Evolutionary conservation across 2,797 vertebrate species (phyloP).

Genomic region (Eulemur albifrons): DNA sequence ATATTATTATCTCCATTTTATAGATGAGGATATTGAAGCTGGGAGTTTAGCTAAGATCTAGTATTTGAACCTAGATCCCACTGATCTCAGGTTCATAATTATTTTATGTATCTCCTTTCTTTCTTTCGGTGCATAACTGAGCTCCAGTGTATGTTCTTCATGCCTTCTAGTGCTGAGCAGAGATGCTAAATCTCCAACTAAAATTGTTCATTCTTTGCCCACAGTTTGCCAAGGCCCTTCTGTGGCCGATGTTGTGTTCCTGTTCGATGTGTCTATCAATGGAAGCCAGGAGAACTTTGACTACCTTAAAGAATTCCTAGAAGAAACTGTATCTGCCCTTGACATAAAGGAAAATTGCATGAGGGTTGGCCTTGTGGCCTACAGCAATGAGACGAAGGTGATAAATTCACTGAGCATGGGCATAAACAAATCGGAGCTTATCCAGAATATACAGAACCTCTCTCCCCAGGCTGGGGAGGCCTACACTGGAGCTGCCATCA

Average conservation of each 20-base stretch:
- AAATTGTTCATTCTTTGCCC: neutral
- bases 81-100: neutral
- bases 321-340: slow-evolving; percentile 69
- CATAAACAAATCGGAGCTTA: slow-evolving; percentile 59
- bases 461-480: slow-evolving; percentile 59
- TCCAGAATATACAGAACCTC: slow-evolving; percentile 65
- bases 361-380: slow-evolving; percentile 75
- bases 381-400: slow-evolving; percentile 50
- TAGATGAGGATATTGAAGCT: neutral
- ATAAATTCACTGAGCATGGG: slow-evolving; percentile 58
- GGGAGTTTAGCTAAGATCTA: neutral
- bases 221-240: slow-evolving; percentile 76
- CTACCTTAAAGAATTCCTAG: slow-evolving; percentile 76
- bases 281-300: slow-evolving; percentile 69
- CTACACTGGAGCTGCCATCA: slow-evolving; percentile 67
- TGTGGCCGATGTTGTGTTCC: slow-evolving; percentile 80
- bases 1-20: neutral
- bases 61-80: neutral
- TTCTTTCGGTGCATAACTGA: neutral
- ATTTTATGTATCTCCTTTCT: neutral
- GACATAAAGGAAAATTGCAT: slow-evolving; percentile 72
- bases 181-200: neutral
- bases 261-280: slow-evolving; percentile 73
- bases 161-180: neutral
- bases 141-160: neutral